Conservation (phyloP, 1,140 invertebrate genomes). For the Stegodyphus mimosarum region DNA sequence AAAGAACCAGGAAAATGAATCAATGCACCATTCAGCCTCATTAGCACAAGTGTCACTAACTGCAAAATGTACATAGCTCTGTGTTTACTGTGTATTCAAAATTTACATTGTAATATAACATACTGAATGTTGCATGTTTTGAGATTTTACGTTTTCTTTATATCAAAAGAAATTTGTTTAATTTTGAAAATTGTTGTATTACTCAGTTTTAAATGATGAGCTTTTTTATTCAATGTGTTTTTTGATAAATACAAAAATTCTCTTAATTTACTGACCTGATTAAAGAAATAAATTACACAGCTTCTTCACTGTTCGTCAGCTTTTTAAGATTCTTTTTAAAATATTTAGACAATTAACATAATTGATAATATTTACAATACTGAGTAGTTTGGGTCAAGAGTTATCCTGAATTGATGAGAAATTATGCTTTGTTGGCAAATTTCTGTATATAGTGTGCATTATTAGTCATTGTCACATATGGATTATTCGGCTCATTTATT, state of each 20-base stretch:
- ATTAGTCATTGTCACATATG: too few relatives aligned
- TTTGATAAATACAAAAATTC: too few relatives aligned
- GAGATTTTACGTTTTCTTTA: neutral
- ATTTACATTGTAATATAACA: slow-evolving; percentile 49
- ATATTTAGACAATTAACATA: too few relatives aligned
- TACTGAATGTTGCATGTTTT: neutral
- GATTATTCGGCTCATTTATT: too few relatives aligned
- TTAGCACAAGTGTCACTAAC: slow-evolving; percentile 21
- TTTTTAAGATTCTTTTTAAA: too few relatives aligned
- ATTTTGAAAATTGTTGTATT: neutral
- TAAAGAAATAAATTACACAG: too few relatives aligned
- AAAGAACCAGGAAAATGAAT: neutral
- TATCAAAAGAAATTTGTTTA: neutral
- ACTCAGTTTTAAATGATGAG: slow-evolving; percentile 10
- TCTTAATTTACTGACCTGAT: neutral
- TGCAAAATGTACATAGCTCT: slow-evolving; percentile 50
- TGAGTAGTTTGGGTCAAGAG: too few relatives aligned
- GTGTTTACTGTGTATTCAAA: slow-evolving; percentile 34
- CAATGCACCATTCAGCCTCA: slow-evolving; percentile 5
- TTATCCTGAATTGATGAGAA: too few relatives aligned
- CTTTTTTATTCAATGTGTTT: neutral
- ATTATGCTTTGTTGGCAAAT: too few relatives aligned
- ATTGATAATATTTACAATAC: too few relatives aligned
- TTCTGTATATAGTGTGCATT: too few relatives aligned
- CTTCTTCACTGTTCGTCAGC: too few relatives aligned